Conservation (phyloP, 2,113 vertebrate species). For the Apaloderma vittatum region DNA sequence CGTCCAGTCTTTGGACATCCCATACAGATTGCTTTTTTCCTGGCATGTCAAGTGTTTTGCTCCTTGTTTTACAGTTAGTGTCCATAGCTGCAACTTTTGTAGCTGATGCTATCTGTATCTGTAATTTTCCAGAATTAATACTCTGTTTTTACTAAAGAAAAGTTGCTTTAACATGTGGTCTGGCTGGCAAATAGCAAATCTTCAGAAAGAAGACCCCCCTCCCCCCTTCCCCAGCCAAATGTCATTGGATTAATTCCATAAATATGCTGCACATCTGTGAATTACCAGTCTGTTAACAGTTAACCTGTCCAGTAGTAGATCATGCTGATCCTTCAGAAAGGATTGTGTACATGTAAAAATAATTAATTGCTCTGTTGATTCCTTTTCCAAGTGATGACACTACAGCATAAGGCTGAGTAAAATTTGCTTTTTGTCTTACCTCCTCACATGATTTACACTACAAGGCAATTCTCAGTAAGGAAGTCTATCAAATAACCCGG, state of each 20-base stretch:
- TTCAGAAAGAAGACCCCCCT: background rate
- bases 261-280: conserved; percentile 35
- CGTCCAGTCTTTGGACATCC: background rate
- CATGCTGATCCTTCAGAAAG: background rate
- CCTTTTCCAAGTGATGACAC: conserved; percentile 24
- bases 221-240: background rate
- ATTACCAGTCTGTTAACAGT: background rate
- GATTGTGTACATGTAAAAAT: background rate
- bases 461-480: conserved; percentile 28
- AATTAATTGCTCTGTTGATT: conserved; percentile 28
- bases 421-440: conserved; percentile 13
- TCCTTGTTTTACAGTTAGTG: background rate
- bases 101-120: background rate
- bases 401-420: background rate
- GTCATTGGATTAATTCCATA: conserved; percentile 39
- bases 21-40: background rate
- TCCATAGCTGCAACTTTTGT: background rate
- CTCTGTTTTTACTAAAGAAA: conserved; percentile 17
- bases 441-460: conserved; percentile 14
- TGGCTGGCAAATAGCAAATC: background rate
- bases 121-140: background rate
- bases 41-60: background rate
- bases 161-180: background rate
- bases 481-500: background rate
- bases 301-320: conserved; percentile 6